These are phyloP conservation scores for Chelonus insularis DNA, from an alignment of 1,140 invertebrate genomes.

Conservation along the genomic window DNA sequence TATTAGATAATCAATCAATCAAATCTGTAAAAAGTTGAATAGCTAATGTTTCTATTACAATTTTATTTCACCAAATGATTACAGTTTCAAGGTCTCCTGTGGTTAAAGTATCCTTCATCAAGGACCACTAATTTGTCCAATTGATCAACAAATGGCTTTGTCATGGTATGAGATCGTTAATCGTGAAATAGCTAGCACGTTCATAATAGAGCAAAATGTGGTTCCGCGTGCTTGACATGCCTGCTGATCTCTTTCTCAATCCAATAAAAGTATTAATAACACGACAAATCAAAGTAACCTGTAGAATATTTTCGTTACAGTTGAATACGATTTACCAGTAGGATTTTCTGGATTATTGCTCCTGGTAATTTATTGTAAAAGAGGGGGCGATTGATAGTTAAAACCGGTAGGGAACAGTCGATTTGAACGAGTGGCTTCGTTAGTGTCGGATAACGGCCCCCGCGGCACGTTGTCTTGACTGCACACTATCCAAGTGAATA, in stretches of 20 bases:
- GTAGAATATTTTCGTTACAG: too few species aligned
- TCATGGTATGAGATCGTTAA: conserved; percentile 33
- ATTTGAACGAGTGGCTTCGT: conserved; percentile 19
- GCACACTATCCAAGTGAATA: not conserved
- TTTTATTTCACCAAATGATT: too few species aligned
- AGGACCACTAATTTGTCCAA: not conserved
- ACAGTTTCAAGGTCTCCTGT: not conserved
- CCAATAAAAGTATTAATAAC: not conserved
- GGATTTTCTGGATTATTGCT: conserved; percentile 18
- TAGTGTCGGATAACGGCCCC: conserved; percentile 21
- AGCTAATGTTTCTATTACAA: too few species aligned
- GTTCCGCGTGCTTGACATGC: conserved; percentile 52
- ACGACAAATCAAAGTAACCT: not conserved
- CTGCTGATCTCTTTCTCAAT: conserved; percentile 33
- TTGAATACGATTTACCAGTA: too few species aligned
- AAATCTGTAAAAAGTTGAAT: too few species aligned
- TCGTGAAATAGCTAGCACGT: conserved; percentile 42
- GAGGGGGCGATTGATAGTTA: conserved; percentile 1
- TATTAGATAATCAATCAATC: too few species aligned
- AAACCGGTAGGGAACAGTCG: conserved; percentile 16
- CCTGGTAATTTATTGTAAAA: conserved; percentile 20
- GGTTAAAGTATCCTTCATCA: not conserved
- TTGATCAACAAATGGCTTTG: conserved; percentile 32
- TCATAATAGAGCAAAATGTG: conserved; percentile 32
- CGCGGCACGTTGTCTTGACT: conserved; percentile 1